phyloP scores from a whole-genome alignment of 2,797 vertebrate genomes.

The Cirrhinus molitorella region DNA sequence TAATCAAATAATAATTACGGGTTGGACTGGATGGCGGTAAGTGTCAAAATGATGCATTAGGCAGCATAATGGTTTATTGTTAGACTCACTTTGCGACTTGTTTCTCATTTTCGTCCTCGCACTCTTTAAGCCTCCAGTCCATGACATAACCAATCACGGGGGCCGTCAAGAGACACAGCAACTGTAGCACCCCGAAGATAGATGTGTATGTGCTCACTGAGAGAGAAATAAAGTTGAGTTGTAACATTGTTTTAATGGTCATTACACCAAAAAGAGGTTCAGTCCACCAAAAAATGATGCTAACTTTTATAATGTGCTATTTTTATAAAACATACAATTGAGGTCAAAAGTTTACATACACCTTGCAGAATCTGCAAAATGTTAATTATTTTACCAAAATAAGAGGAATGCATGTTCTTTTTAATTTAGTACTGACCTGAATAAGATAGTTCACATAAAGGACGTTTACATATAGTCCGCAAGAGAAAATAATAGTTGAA shows the following conservation, averaged over 20 bases:
- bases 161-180: conserved; percentile 93
- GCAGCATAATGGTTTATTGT: neutral
- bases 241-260: neutral
- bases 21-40: neutral
- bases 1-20: neutral
- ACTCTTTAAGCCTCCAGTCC: conserved; percentile 97
- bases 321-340: no score
- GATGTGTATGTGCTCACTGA: conserved; percentile 94
- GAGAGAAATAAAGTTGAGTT: neutral
- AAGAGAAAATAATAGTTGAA: no score
- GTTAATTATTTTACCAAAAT: no score
- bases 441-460: no score
- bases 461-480: no score
- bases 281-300: neutral
- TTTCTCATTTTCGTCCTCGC: conserved; percentile 86
- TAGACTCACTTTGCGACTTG: conserved; percentile 78
- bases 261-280: neutral
- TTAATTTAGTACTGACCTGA: no score
- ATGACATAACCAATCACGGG: conserved; percentile 97
- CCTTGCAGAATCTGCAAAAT: no score
- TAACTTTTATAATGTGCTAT: neutral
- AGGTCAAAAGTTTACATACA: no score
- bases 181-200: conserved; percentile 95
- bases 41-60: conserved; percentile 5
- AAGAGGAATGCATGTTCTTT: no score